phyloP scores from a whole-genome alignment of 2,113 vertebrate species.

The Pachypanchax playfairii region DNA sequence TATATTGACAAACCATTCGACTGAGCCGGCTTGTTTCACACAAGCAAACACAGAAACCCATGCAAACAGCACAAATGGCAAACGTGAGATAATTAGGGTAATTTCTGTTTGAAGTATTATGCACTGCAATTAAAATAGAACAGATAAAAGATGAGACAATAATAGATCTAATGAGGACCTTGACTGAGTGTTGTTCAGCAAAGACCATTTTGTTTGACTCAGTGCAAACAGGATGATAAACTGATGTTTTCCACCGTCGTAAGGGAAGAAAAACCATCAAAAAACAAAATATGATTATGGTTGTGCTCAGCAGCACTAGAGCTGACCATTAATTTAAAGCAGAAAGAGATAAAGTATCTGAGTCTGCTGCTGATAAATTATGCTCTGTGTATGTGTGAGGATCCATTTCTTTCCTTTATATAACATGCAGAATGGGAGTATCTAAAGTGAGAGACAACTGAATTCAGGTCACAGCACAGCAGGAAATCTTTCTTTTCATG shows the following conservation, averaged over 20 bases:
- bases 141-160: slow-evolving; percentile 72
- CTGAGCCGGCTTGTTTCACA: slow-evolving; percentile 7
- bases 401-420: slow-evolving; percentile 75
- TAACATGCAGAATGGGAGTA: slow-evolving; percentile 77
- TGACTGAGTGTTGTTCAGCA: slow-evolving; percentile 67
- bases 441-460: slow-evolving; percentile 78
- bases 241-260: slow-evolving; percentile 27
- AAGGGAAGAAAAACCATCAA: slow-evolving; percentile 14
- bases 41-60: slow-evolving; percentile 12
- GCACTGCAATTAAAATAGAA: slow-evolving; percentile 67
- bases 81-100: slow-evolving; percentile 66
- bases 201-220: slow-evolving; percentile 74
- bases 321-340: slow-evolving; percentile 19
- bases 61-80: slow-evolving; percentile 23
- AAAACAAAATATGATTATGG: slow-evolving; percentile 43
- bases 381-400: slow-evolving; percentile 66
- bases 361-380: slow-evolving; percentile 66
- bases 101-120: slow-evolving; percentile 76
- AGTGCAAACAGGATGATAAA: slow-evolving; percentile 52
- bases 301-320: slow-evolving; percentile 9
- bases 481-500: slow-evolving; percentile 87
- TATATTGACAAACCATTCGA: slow-evolving; percentile 47
- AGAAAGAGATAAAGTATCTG: slow-evolving; percentile 23
- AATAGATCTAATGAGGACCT: slow-evolving; percentile 74
- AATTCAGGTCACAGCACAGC: slow-evolving; percentile 87